phyloP scores from a whole-genome alignment of 2,888 invertebrate species.

The Notodonta ziczac region DNA sequence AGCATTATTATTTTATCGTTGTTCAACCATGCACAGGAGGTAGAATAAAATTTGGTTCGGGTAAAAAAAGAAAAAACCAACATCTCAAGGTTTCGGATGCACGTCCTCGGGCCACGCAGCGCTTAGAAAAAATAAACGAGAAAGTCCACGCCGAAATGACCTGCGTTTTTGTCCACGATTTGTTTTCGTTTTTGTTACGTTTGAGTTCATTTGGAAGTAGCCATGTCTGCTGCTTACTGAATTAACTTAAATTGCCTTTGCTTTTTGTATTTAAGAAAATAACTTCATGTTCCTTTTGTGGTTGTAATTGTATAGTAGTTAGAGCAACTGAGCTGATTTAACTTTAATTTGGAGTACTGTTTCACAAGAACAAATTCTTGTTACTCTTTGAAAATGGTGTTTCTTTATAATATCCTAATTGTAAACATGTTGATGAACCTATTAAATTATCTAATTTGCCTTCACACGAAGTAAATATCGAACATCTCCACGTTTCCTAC shows the following conservation, averaged over 20 bases:
- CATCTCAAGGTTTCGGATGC: conserved; percentile 78
- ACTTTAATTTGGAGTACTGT: neutral
- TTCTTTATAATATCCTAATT: too few species aligned
- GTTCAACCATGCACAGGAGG: conserved; percentile 74
- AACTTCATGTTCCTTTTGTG: conserved; percentile 62
- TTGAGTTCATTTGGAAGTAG: conserved; percentile 84
- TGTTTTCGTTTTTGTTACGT: conserved; percentile 83
- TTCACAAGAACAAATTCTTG: neutral
- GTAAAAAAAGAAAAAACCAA: conserved; percentile 67
- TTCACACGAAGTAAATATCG: neutral
- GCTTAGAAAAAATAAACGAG: conserved; percentile 81
- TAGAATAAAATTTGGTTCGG: conserved; percentile 69
- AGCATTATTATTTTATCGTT: conserved; percentile 80
- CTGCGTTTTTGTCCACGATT: conserved; percentile 83
- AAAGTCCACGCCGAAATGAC: conserved; percentile 81
- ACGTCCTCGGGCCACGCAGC: conserved; percentile 73
- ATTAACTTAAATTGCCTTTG: conserved; percentile 80
- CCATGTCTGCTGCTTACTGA: conserved; percentile 81
- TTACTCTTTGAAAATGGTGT: too few species aligned
- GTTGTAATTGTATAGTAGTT: conserved; percentile 51
- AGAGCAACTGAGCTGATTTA: neutral
- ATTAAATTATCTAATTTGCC: neutral
- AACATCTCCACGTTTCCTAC: conserved; percentile 1
- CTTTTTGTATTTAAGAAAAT: conserved; percentile 65
- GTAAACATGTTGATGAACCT: too few species aligned